Evolutionary conservation across 1,140 invertebrate species (phyloP).

Genomic region (Harlomillsia oculata): DNA sequence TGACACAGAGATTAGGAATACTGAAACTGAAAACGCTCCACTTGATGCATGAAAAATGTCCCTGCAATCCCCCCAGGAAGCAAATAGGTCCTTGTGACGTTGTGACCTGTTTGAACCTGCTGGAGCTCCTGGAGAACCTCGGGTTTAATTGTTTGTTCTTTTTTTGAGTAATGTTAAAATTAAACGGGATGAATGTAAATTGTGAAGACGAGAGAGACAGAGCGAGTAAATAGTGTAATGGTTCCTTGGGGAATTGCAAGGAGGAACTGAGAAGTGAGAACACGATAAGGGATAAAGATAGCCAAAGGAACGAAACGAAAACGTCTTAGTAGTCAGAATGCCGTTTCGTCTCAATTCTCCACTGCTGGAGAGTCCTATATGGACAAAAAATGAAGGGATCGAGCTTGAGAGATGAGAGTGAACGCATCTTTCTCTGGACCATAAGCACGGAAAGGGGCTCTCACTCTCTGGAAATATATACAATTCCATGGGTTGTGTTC

Average conservation of each 20-base stretch:
- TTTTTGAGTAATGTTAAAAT: background rate
- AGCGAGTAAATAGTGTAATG: background rate
- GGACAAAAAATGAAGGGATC: too few species aligned
- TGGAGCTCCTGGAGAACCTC: background rate
- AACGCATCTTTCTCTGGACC: too few species aligned
- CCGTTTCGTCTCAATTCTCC: too few species aligned
- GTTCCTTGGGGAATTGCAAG: conserved; percentile 10
- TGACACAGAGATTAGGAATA: background rate
- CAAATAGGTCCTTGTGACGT: too few species aligned
- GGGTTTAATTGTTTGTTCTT: background rate
- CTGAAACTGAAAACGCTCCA: background rate
- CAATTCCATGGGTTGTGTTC: too few species aligned
- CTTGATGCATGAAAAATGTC: background rate
- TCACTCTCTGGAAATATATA: too few species aligned
- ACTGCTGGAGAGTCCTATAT: too few species aligned
- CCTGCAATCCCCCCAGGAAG: too few species aligned
- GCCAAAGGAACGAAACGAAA: too few species aligned
- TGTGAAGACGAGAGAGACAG: background rate
- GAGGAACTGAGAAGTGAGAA: conserved; percentile 7
- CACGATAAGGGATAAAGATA: conserved; percentile 13
- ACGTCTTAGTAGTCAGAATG: too few species aligned
- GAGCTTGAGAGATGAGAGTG: too few species aligned
- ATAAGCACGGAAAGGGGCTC: too few species aligned
- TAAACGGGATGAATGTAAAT: background rate
- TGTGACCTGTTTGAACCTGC: background rate